Percentiles rank a stretch among this genome's conserved stretches.
Conservation (phyloP, 37 sponge, comb jelly and placozoan genomes). For the Eunapius fragilis region DNA sequence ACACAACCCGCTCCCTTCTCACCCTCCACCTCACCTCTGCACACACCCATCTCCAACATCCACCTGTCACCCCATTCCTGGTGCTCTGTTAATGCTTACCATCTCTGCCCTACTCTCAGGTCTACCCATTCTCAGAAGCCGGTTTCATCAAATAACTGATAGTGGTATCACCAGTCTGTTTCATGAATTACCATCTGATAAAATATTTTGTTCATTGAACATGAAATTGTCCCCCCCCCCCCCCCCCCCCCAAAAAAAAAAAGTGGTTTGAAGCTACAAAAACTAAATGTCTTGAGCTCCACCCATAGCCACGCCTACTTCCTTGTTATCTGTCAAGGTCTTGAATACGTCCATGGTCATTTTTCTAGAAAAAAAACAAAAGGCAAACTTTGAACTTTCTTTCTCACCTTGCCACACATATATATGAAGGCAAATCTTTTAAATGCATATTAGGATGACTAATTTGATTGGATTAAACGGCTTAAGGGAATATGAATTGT, state of each 20-base stretch:
- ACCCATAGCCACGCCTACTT: not conserved
- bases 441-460: too few relatives aligned
- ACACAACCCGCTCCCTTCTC: too few relatives aligned
- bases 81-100: too few relatives aligned
- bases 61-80: too few relatives aligned
- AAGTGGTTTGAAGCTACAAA: not conserved
- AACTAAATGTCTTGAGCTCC: not conserved
- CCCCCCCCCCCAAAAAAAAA: too few relatives aligned
- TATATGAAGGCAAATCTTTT: too few relatives aligned
- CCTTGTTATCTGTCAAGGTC: not conserved
- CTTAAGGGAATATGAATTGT: too few relatives aligned
- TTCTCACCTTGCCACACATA: not conserved
- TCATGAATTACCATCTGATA: not conserved
- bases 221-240: not conserved
- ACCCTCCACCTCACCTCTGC: slow-evolving; percentile 7
- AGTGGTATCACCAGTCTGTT: not conserved
- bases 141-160: not conserved
- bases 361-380: not conserved
- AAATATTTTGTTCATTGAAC: not conserved
- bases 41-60: not conserved
- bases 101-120: too few relatives aligned
- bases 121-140: not conserved
- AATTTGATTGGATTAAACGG: too few relatives aligned
- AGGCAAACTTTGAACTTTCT: not conserved
- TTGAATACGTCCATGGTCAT: not conserved